A percentile compares a stretch with the other conserved stretches of the same genome.
Evolutionary conservation across 2,888 invertebrate species (phyloP).

Genomic region (Xylota segnis): DNA sequence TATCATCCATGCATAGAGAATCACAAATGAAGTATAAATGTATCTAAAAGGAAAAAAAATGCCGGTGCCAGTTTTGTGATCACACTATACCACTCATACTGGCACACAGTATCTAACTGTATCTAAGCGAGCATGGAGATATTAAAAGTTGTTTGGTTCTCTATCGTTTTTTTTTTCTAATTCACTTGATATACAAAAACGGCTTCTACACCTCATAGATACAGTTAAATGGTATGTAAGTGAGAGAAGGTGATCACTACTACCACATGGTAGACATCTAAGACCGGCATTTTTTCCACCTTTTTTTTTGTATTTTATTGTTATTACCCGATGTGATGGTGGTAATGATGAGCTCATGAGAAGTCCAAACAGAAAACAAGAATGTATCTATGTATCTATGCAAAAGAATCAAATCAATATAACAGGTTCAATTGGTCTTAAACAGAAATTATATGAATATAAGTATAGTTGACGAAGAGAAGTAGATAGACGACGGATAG

Average conservation of each 20-base stretch:
- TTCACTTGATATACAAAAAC: constrained; percentile 56
- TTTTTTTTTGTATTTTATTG: constrained; percentile 13
- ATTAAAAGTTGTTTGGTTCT: constrained; percentile 45
- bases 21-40: constrained; percentile 57
- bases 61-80: constrained; percentile 61
- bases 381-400: constrained; percentile 27
- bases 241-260: constrained; percentile 61
- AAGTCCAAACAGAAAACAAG: constrained; percentile 23
- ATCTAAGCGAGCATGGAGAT: constrained; percentile 58
- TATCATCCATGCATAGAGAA: constrained; percentile 58
- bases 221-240: constrained; percentile 56
- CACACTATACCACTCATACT: constrained; percentile 46
- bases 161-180: constrained; percentile 21
- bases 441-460: constrained; percentile 52
- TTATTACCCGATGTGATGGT: constrained; percentile 1
- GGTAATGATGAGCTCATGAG: constrained; percentile 68
- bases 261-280: constrained; percentile 61
- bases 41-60: constrained; percentile 34
- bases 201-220: constrained; percentile 47
- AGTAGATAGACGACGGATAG: neutral
- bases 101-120: constrained; percentile 69
- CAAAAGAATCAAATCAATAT: constrained; percentile 18
- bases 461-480: constrained; percentile 35
- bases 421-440: constrained; percentile 54
- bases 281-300: constrained; percentile 61